Evolutionary conservation across 2,888 invertebrate genomes (phyloP).

Genomic region (Ernsta delagoae): DNA sequence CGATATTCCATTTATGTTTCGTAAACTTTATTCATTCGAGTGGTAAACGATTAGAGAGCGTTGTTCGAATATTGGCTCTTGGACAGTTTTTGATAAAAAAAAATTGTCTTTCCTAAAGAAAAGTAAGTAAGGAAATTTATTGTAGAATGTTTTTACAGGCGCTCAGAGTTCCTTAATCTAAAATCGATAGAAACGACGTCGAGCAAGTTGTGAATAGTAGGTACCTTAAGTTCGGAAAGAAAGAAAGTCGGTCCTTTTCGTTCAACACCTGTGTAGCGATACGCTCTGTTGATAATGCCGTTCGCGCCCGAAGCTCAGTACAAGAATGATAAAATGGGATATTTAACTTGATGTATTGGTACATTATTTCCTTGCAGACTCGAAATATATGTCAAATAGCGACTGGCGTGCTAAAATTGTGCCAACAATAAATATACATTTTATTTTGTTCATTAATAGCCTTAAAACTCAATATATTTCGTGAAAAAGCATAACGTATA

Average conservation of each 20-base stretch:
- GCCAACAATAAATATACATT: not conserved
- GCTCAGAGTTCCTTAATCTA: conserved; percentile 81
- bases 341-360: conserved; percentile 44
- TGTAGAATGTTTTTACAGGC: conserved; percentile 78
- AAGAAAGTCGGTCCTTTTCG: conserved; percentile 74
- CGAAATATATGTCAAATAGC: not conserved
- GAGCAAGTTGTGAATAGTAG: conserved; percentile 77
- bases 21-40: conserved; percentile 15
- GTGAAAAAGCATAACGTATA: too few relatives aligned
- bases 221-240: conserved; percentile 72
- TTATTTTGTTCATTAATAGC: not conserved
- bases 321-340: conserved; percentile 60
- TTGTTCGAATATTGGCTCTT: conserved; percentile 21
- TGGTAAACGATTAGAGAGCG: conserved; percentile 22
- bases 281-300: conserved; percentile 69
- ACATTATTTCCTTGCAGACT: conserved; percentile 18
- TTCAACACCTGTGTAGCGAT: conserved; percentile 77
- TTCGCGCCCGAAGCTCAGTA: conserved; percentile 54
- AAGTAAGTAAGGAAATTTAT: conserved; percentile 66
- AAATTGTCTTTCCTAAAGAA: conserved; percentile 45
- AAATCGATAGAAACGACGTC: conserved; percentile 80
- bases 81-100: conserved; percentile 37
- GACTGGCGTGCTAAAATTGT: not conserved
- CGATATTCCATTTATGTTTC: conserved; percentile 13
- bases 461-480: too few relatives aligned